Evolutionary conservation across 1,140 invertebrate genomes (phyloP).

Genomic region (Drosophila baimaii): DNA sequence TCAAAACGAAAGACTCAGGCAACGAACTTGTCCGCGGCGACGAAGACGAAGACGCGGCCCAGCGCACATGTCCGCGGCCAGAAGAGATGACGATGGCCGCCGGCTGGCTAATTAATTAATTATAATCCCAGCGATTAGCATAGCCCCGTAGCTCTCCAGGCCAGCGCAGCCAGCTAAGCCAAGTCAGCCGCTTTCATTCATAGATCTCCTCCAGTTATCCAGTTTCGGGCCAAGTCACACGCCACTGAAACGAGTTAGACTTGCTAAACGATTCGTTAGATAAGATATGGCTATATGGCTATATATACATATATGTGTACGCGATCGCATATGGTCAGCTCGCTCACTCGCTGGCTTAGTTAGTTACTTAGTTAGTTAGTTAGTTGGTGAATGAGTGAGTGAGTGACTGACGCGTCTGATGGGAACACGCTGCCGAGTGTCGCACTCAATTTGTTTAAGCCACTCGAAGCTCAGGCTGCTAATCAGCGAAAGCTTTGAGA

Average conservation of each 20-base stretch:
- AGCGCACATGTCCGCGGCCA: constrained; percentile 17
- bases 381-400: constrained; percentile 23
- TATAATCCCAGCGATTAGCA: constrained; percentile 76
- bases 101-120: constrained; percentile 74
- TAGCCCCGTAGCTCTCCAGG: constrained; percentile 47
- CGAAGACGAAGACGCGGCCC: constrained; percentile 14
- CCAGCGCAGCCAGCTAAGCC: constrained; percentile 10
- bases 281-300: constrained; percentile 63
- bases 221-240: constrained; percentile 43
- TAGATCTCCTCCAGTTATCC: constrained; percentile 54
- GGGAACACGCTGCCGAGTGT: constrained; percentile 71
- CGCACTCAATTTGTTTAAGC: constrained; percentile 77
- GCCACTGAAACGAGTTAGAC: constrained; percentile 71
- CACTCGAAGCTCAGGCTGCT: constrained; percentile 17
- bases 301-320: constrained; percentile 9
- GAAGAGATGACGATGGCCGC: constrained; percentile 12
- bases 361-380: constrained; percentile 21
- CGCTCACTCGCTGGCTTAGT: constrained; percentile 26
- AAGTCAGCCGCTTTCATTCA: constrained; percentile 68
- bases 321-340: constrained; percentile 41
- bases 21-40: constrained; percentile 58
- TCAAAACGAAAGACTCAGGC: constrained; percentile 77
- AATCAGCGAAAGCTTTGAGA: constrained; percentile 16
- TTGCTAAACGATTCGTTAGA: constrained; percentile 81
- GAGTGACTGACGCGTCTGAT: constrained; percentile 39